Evolutionary conservation across 2,797 vertebrate genomes (phyloP).

Genomic region (Chiloscyllium punctatum): DNA sequence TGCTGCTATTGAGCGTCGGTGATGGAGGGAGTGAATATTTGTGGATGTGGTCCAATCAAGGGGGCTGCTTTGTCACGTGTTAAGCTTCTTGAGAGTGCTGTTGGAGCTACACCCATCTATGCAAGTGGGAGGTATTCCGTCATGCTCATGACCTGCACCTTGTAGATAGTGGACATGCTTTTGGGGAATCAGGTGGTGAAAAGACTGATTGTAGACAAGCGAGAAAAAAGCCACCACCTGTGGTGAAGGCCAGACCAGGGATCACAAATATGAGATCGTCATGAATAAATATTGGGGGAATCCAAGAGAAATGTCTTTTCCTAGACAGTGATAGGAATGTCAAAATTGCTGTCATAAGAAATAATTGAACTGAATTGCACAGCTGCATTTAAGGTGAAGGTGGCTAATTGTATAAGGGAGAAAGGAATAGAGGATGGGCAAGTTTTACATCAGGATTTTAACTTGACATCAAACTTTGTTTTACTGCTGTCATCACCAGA

Average conservation of each 20-base stretch:
- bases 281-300: not conserved
- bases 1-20: too few relatives aligned
- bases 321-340: not conserved
- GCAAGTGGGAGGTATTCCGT: too few relatives aligned
- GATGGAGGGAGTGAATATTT: too few relatives aligned
- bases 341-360: not conserved
- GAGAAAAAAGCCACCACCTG: not conserved
- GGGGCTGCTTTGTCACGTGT: too few relatives aligned
- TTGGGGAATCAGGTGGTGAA: too few relatives aligned
- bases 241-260: not conserved
- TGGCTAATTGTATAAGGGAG: not conserved
- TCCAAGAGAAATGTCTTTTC: not conserved
- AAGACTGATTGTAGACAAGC: too few relatives aligned
- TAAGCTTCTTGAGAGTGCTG: too few relatives aligned
- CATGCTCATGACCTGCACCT: too few relatives aligned
- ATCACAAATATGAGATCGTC: not conserved
- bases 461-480: not conserved
- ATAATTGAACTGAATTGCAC: not conserved
- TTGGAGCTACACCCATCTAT: too few relatives aligned
- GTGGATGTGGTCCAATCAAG: too few relatives aligned
- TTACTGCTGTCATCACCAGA: not conserved
- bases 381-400: not conserved
- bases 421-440: not conserved
- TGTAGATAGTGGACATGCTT: too few relatives aligned
- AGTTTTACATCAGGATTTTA: not conserved